Conservation (phyloP, 2,888 invertebrate species). For the Eupithecia centaureata region DNA sequence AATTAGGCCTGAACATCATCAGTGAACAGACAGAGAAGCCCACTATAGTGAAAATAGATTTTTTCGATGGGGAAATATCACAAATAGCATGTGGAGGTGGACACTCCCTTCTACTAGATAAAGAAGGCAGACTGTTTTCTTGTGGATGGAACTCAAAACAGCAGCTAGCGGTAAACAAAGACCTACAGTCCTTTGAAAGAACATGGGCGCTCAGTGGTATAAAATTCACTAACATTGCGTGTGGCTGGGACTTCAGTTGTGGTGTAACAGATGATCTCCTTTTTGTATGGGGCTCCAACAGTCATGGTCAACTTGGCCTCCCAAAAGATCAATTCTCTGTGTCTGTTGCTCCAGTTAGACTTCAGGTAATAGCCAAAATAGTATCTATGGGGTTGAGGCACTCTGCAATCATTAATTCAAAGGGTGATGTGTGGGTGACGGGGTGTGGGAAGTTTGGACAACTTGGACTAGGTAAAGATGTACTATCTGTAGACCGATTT, state of each 20-base stretch:
- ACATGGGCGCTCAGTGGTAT: constrained; percentile 83
- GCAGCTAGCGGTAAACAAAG: constrained; percentile 85
- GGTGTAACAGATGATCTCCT: constrained; percentile 88
- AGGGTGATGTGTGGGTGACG: constrained; percentile 85
- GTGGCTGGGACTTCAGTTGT: constrained; percentile 93
- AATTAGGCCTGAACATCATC: constrained; percentile 87
- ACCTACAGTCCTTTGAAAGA: constrained; percentile 83
- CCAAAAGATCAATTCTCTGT: constrained; percentile 76
- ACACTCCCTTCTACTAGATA: constrained; percentile 88
- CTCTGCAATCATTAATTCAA: constrained; percentile 85
- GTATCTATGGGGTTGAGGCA: constrained; percentile 89
- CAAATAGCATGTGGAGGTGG: constrained; percentile 90
- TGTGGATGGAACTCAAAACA: constrained; percentile 92
- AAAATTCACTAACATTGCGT: constrained; percentile 85
- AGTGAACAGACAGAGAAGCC: constrained; percentile 88
- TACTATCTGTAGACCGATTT: constrained; percentile 69
- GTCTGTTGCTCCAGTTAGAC: constrained; percentile 64
- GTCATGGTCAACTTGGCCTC: constrained; percentile 89
- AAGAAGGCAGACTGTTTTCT: constrained; percentile 87
- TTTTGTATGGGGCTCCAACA: constrained; percentile 93
- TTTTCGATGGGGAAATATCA: constrained; percentile 80
- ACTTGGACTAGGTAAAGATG: constrained; percentile 82
- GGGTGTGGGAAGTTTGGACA: constrained; percentile 88
- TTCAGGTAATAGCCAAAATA: constrained; percentile 79
- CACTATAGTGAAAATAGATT: constrained; percentile 64